A percentile compares a stretch with the other conserved stretches of the same genome.
phyloP scores from a whole-genome alignment of 35 echinoderm and acorn worm species.

The Anneissia japonica region DNA sequence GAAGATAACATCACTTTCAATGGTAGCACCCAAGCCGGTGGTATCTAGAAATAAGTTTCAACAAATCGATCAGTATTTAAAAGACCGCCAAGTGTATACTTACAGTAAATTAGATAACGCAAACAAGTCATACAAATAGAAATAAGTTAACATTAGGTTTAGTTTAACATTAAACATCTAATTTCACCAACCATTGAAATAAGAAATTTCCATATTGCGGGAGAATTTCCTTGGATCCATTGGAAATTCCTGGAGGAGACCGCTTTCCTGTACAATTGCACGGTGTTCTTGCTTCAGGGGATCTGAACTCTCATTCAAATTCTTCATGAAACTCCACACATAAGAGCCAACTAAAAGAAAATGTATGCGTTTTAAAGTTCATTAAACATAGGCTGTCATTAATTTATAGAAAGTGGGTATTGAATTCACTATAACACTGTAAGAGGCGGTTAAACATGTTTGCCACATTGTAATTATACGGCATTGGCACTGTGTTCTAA shows the following conservation, averaged over 20 bases:
- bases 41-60: slow-evolving; percentile 46
- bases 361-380: no score
- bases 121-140: not conserved
- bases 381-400: not conserved
- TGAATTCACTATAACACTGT: not conserved
- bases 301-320: slow-evolving; percentile 54
- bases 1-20: slow-evolving; percentile 82
- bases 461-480: no score
- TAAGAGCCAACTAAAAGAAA: slow-evolving; percentile 60
- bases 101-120: not conserved
- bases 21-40: slow-evolving; percentile 46
- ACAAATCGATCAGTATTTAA: no score
- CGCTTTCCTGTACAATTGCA: slow-evolving; percentile 30
- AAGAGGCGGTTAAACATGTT: no score
- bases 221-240: slow-evolving; percentile 71
- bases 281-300: slow-evolving; percentile 55
- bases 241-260: slow-evolving; percentile 18
- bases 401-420: not conserved
- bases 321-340: slow-evolving; percentile 65
- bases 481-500: no score
- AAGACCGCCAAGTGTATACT: not conserved
- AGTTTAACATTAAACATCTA: no score
- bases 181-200: slow-evolving; percentile 58
- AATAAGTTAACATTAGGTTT: not conserved
- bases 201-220: slow-evolving; percentile 54